Conservation (phyloP, 1,140 invertebrate species). For the Caenorhabditis elegans region WBcel235 BX284602.5:5110501-5111000, state of each 20-base stretch:
- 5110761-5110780: conserved; percentile 68
- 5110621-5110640: too few species aligned
- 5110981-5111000: conserved; percentile 66
- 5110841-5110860: conserved; percentile 59
- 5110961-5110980: conserved; percentile 69
- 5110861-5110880: conserved; percentile 68
- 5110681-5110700: too few species aligned
- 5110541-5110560: too few species aligned
- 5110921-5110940: conserved; percentile 68
- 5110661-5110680: too few species aligned
- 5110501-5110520: too few species aligned
- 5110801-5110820: conserved; percentile 69
- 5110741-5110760: conserved; percentile 67
- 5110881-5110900: conserved; percentile 71
- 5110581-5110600: too few species aligned
- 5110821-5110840: conserved; percentile 68
- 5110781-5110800: conserved; percentile 70
- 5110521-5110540: too few species aligned
- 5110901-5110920: conserved; percentile 69
- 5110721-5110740: conserved; percentile 70
- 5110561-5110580: too few species aligned
- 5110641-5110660: too few species aligned
- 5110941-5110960: conserved; percentile 68
- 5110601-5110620: too few species aligned
- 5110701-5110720: not conserved